Percentiles rank a stretch among this genome's conserved stretches.
Conservation (phyloP, 2,888 invertebrate genomes). For the Yponomeuta malinellus region DNA sequence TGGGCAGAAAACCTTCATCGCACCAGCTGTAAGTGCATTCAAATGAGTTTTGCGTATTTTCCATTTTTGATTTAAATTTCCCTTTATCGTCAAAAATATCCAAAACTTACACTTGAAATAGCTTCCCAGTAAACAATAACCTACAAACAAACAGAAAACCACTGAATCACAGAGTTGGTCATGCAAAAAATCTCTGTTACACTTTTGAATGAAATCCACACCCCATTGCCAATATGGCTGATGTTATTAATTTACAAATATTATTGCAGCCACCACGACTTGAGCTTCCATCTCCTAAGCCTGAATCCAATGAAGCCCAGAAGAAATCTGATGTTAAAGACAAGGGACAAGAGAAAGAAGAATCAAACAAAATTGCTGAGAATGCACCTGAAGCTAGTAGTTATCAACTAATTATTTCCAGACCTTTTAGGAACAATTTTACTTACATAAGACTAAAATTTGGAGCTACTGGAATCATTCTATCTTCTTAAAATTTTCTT, state of each 20-base stretch:
- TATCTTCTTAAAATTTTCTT: too few relatives aligned
- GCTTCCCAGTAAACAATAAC: background rate
- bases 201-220: background rate
- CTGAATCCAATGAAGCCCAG: background rate
- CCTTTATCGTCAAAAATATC: background rate
- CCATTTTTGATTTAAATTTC: background rate
- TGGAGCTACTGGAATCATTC: background rate
- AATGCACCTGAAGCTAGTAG: slow-evolving; percentile 12
- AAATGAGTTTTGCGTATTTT: slow-evolving; percentile 18
- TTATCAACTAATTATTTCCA: too few relatives aligned
- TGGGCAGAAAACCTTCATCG: slow-evolving; percentile 33
- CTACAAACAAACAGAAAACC: background rate
- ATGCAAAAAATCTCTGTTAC: background rate
- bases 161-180: background rate
- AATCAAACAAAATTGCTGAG: slow-evolving; percentile 4
- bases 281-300: slow-evolving; percentile 5
- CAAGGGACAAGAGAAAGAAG: background rate
- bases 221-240: background rate
- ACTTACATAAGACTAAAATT: background rate
- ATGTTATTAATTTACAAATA: background rate
- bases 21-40: slow-evolving; percentile 31
- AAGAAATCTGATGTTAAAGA: slow-evolving; percentile 1
- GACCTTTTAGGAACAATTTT: background rate
- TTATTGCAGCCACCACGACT: background rate
- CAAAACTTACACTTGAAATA: background rate